These are phyloP conservation scores for Mayetiola destructor DNA, from an alignment of 2,888 invertebrate species.

Conservation along the genomic window DNA sequence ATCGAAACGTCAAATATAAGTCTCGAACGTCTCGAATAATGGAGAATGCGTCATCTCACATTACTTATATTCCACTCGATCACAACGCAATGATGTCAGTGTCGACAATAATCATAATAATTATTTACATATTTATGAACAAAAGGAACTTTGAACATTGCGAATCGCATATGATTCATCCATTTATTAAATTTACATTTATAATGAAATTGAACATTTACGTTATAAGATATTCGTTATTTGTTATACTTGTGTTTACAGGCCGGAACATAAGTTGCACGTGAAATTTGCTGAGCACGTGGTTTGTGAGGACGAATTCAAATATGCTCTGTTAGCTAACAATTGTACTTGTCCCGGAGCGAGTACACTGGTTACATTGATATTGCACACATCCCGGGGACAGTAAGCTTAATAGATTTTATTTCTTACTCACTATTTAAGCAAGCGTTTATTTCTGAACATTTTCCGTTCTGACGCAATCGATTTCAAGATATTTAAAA, in stretches of 20 bases:
- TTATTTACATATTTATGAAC: too few species aligned
- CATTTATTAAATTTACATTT: too few species aligned
- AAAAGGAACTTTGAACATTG: too few species aligned
- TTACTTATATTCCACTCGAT: too few species aligned
- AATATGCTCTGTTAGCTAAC: slow-evolving; percentile 93
- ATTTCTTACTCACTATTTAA: not conserved
- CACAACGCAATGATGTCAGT: too few species aligned
- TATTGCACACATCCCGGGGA: slow-evolving; percentile 92
- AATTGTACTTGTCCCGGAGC: slow-evolving; percentile 97
- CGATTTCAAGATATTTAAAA: too few species aligned
- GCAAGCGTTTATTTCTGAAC: not conserved
- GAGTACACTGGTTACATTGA: slow-evolving; percentile 86
- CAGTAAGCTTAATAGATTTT: slow-evolving; percentile 60
- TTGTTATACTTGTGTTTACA: slow-evolving; percentile 22
- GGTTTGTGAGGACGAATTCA: slow-evolving; percentile 98
- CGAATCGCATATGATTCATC: too few species aligned
- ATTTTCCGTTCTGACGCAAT: not conserved
- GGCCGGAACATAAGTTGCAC: slow-evolving; percentile 96
- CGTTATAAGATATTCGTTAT: not conserved
- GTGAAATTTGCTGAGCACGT: slow-evolving; percentile 98
- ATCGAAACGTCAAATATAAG: too few species aligned
- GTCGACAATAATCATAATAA: too few species aligned
- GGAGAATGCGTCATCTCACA: too few species aligned
- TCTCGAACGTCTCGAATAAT: too few species aligned
- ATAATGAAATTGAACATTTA: too few species aligned